Evolutionary conservation across 2,113 vertebrate genomes (phyloP).

Genomic region (Tupaia tana): DNA sequence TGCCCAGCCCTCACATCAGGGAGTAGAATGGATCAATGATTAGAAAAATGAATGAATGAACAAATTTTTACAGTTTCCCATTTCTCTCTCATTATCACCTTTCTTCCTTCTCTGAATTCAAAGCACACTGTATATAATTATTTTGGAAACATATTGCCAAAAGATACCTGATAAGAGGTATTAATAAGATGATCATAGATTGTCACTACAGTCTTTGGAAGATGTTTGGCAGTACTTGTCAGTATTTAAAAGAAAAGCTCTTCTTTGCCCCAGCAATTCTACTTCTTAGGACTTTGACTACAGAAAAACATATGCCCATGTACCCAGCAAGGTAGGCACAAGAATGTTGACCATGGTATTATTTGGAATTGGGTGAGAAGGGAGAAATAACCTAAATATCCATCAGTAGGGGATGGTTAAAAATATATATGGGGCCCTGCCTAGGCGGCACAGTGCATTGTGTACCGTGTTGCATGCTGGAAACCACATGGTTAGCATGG

Average conservation of each 20-base stretch:
- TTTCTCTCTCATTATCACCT: not conserved
- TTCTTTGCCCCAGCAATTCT: not conserved
- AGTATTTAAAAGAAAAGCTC: constrained; percentile 1
- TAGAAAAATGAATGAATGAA: not conserved
- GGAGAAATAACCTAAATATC: not conserved
- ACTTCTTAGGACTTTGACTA: not conserved
- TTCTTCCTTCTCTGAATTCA: constrained; percentile 26
- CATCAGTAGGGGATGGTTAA: not conserved
- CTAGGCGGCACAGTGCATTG: too few relatives aligned
- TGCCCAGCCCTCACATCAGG: not conserved
- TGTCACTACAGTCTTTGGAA: constrained; percentile 31
- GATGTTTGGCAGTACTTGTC: not conserved
- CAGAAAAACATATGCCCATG: not conserved
- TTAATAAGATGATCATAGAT: not conserved
- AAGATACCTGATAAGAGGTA: constrained; percentile 35
- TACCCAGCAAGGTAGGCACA: not conserved
- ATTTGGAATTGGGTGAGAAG: not conserved
- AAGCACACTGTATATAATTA: constrained; percentile 33
- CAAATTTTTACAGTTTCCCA: not conserved
- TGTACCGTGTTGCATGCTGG: too few relatives aligned
- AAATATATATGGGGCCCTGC: not conserved
- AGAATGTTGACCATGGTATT: not conserved
- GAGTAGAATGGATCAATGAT: not conserved
- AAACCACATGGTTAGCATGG: too few relatives aligned
- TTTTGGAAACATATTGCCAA: constrained; percentile 25